A percentile compares a stretch with the other conserved stretches of the same genome.
phyloP scores from a whole-genome alignment of 2,113 vertebrate genomes.

The Himantopus leucocephalus region DNA sequence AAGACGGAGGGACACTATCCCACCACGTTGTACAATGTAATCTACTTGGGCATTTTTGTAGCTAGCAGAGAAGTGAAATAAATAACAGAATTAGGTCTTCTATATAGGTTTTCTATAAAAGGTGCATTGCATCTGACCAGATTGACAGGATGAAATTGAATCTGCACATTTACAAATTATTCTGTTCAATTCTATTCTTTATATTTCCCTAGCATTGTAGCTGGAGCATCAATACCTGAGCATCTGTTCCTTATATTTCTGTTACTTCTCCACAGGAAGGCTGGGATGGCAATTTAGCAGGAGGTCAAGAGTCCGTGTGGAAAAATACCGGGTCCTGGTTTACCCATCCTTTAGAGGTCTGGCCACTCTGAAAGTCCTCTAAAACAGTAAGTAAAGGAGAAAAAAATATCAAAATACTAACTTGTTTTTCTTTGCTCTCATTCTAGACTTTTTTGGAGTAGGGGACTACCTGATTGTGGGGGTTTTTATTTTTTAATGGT shows the following conservation, averaged over 20 bases:
- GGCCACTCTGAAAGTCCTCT: neutral
- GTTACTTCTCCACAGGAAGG: neutral
- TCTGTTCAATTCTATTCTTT: neutral
- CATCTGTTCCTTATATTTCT: neutral
- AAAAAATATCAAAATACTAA: neutral
- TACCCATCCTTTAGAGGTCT: neutral
- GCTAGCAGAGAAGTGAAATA: neutral
- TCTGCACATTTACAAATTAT: neutral
- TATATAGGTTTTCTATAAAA: neutral
- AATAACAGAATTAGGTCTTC: neutral
- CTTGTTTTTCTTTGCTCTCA: neutral
- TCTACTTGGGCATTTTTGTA: neutral
- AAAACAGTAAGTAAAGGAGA: neutral
- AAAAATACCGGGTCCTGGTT: neutral
- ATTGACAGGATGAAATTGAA: neutral
- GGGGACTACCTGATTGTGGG: neutral
- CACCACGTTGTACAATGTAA: neutral
- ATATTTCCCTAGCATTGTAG: neutral
- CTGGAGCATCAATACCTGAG: neutral
- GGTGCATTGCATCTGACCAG: neutral
- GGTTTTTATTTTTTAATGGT: neutral
- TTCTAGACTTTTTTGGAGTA: neutral
- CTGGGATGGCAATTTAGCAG: neutral
- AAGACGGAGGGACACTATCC: neutral
- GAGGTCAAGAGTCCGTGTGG: accelerated